Conservation (phyloP, 1,140 invertebrate genomes). For the Tachypleus tridentatus region DNA sequence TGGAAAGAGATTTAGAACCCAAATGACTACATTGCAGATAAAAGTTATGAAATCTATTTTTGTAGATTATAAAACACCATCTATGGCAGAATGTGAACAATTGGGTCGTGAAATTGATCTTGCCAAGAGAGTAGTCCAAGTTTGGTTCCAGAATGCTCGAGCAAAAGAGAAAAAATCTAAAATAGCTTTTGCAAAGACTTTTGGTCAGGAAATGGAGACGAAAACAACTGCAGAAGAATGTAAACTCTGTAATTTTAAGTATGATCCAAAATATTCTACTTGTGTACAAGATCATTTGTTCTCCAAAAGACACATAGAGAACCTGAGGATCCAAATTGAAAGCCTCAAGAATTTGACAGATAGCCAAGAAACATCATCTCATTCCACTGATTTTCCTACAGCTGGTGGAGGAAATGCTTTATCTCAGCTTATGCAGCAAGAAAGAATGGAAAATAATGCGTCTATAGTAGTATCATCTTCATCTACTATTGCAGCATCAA, state of each 20-base stretch:
- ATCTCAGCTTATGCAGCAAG: background rate
- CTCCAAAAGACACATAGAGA: conserved; percentile 70
- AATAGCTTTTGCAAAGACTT: conserved; percentile 45
- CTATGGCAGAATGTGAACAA: conserved; percentile 94
- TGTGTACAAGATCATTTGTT: conserved; percentile 92
- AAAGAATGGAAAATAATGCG: no score
- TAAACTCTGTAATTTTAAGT: conserved; percentile 75
- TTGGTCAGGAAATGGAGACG: conserved; percentile 36
- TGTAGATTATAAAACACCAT: conserved; percentile 90
- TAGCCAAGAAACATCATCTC: conserved; percentile 29
- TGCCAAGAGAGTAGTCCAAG: conserved; percentile 82
- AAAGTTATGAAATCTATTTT: conserved; percentile 94
- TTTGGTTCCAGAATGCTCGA: conserved; percentile 98
- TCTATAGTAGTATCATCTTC: background rate
- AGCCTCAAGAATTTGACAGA: conserved; percentile 34
- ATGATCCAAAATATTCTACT: conserved; percentile 64
- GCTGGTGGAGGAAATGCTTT: no score
- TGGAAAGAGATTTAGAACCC: conserved; percentile 73
- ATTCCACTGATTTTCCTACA: no score
- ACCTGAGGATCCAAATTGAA: conserved; percentile 60
- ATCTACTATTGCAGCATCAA: background rate
- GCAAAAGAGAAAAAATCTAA: conserved; percentile 96
- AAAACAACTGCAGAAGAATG: conserved; percentile 63
- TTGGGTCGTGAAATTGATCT: conserved; percentile 83
- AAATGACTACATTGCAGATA: conserved; percentile 70